Conservation (phyloP, 2,113 vertebrate genomes). For the Mesoclemmys tuberculata region DNA sequence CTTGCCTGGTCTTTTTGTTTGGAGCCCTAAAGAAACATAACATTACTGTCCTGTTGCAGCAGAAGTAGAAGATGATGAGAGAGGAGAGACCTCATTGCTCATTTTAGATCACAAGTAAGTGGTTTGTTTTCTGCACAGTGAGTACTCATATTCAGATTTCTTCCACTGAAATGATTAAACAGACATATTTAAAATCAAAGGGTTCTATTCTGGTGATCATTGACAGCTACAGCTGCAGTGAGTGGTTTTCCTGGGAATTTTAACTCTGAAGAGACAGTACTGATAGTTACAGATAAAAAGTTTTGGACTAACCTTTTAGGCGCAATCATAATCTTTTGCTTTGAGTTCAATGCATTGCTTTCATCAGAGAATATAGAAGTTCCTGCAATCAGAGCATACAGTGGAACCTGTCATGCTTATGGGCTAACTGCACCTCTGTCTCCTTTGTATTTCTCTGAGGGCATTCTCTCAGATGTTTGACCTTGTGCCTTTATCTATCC, state of each 20-base stretch:
- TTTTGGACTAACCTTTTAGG: neutral
- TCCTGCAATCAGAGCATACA: neutral
- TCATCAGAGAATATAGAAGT: neutral
- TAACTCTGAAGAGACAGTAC: neutral
- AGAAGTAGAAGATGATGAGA: neutral
- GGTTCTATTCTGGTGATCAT: neutral
- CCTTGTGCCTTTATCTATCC: no score
- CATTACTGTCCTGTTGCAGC: neutral
- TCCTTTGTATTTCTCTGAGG: rapidly evolving
- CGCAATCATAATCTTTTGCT: neutral
- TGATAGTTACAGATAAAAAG: neutral
- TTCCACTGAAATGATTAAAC: neutral
- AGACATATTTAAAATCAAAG: neutral
- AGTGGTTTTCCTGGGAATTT: neutral
- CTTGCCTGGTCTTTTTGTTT: neutral
- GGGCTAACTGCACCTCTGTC: neutral
- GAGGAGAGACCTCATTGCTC: neutral
- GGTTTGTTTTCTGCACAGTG: neutral
- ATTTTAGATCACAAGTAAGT: neutral
- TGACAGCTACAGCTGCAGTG: neutral
- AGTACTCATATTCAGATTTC: neutral
- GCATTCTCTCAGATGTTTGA: neutral
- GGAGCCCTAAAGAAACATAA: neutral
- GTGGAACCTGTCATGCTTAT: neutral
- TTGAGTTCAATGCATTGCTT: neutral